Conservation (phyloP, 2,113 vertebrate species). For the Gnathonemus longibarbis region DNA sequence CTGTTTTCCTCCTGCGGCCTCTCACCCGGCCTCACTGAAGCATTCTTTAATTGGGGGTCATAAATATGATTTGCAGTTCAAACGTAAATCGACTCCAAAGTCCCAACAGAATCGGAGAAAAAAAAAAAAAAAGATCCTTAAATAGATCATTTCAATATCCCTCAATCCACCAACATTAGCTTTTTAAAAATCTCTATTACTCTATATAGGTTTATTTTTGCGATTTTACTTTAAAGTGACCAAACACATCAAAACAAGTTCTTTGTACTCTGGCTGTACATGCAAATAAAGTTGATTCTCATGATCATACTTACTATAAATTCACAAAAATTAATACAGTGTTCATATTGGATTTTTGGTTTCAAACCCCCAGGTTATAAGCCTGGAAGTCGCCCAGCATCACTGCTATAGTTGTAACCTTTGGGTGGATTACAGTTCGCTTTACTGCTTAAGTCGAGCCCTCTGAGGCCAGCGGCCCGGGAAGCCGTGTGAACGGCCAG, state of each 20-base stretch:
- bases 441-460: not conserved
- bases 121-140: not conserved
- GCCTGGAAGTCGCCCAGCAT: not conserved
- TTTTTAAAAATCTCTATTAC: not conserved
- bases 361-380: not conserved
- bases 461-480: not conserved
- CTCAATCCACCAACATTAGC: not conserved
- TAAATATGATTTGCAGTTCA: slow-evolving; percentile 29
- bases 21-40: not conserved
- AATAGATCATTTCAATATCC: not conserved
- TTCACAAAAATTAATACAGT: not conserved
- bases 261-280: not conserved
- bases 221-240: not conserved
- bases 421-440: not conserved
- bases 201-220: not conserved
- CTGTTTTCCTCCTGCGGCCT: not conserved
- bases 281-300: not conserved
- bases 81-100: slow-evolving; percentile 14
- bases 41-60: not conserved
- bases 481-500: not conserved
- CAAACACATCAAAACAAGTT: not conserved
- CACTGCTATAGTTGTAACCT: not conserved
- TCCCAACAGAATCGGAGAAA: not conserved
- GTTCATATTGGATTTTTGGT: not conserved
- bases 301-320: not conserved